Percentiles rank a stretch among this genome's conserved stretches.
These are phyloP conservation scores for Neodiprion lecontei DNA, from an alignment of 1,140 invertebrate genomes.

Conservation along the genomic window DNA sequence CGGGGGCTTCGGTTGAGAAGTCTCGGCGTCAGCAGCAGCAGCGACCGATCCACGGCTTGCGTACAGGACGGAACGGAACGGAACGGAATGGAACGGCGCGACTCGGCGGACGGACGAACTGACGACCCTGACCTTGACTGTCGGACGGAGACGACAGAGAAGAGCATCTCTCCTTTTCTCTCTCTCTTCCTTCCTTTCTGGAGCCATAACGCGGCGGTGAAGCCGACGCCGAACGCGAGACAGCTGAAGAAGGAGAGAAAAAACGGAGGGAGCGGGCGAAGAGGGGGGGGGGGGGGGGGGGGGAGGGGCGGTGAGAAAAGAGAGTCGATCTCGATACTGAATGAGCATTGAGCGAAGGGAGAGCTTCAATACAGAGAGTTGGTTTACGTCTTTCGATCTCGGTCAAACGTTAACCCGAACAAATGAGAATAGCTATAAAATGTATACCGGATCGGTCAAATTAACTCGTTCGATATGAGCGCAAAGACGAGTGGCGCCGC, in stretches of 20 bases:
- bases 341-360: neutral
- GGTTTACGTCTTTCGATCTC: neutral
- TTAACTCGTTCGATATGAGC: too few species aligned
- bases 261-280: too few species aligned
- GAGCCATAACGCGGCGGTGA: constrained; percentile 10
- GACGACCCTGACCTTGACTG: constrained; percentile 47
- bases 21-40: too few species aligned
- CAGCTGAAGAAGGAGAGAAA: neutral
- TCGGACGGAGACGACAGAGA: constrained; percentile 9
- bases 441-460: too few species aligned
- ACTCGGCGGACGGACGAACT: constrained; percentile 24
- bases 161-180: neutral
- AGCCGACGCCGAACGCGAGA: neutral
- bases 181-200: constrained; percentile 28
- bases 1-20: too few species aligned
- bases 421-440: neutral
- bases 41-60: too few species aligned
- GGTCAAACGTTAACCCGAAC: neutral
- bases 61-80: neutral
- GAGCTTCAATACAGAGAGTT: neutral
- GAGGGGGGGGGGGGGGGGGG: neutral
- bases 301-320: neutral
- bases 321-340: neutral
- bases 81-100: constrained; percentile 4
- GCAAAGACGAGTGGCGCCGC: too few species aligned